Percentiles rank a stretch among this genome's conserved stretches.
phyloP scores from a whole-genome alignment of 2,888 invertebrate species.

The Synergus laeviventris region DNA sequence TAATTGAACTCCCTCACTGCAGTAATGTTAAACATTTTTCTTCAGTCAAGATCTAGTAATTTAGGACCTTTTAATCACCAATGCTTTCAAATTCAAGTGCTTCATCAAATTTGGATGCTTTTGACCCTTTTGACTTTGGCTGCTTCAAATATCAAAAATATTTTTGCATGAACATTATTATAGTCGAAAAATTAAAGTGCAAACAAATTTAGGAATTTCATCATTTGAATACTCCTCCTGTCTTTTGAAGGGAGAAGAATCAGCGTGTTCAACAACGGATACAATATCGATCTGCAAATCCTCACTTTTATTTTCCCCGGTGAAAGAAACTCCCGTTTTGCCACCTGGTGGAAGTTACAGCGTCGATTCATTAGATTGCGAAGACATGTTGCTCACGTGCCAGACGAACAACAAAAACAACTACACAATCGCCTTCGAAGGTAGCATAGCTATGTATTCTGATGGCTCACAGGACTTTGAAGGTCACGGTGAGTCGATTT shows the following conservation, averaged over 20 bases:
- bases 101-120: not conserved
- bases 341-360: slow-evolving; percentile 87
- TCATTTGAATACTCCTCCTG: not conserved
- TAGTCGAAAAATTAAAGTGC: not conserved
- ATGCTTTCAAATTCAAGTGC: not conserved
- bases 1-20: not conserved
- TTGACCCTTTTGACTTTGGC: not conserved
- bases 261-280: slow-evolving; percentile 82
- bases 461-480: slow-evolving; percentile 79
- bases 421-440: slow-evolving; percentile 96
- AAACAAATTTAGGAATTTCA: not conserved
- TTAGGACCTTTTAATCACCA: too few relatives aligned
- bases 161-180: not conserved
- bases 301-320: slow-evolving; percentile 92
- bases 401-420: slow-evolving; percentile 94
- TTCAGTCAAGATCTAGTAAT: not conserved
- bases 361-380: slow-evolving; percentile 94
- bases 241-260: slow-evolving; percentile 82
- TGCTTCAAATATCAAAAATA: not conserved
- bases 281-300: slow-evolving; percentile 95
- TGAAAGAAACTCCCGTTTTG: slow-evolving; percentile 85
- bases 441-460: slow-evolving; percentile 89
- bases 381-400: slow-evolving; percentile 93
- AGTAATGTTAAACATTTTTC: not conserved
- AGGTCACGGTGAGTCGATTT: slow-evolving; percentile 65